These are phyloP conservation scores for Drosophila meridiana DNA, from an alignment of 2,888 invertebrate species.

Conservation along the genomic window DNA sequence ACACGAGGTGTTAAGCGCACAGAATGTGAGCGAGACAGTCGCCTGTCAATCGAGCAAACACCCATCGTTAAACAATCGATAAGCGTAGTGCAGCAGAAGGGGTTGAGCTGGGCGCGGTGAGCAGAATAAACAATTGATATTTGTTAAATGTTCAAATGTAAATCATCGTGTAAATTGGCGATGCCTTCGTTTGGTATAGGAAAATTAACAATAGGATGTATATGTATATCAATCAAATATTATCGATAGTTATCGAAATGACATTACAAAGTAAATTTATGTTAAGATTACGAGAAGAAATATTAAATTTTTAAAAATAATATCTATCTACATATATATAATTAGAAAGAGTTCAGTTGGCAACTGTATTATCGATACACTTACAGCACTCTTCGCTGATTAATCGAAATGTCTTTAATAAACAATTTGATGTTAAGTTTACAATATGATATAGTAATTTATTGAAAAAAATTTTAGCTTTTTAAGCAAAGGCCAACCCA, in stretches of 20 bases:
- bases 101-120: background rate
- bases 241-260: background rate
- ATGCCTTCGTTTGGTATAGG: background rate
- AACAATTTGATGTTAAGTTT: too few relatives aligned
- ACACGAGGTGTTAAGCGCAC: constrained; percentile 52
- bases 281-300: too few relatives aligned
- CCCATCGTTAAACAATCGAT: constrained; percentile 24
- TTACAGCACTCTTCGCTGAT: too few relatives aligned
- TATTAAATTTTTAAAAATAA: too few relatives aligned
- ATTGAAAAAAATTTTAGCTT: too few relatives aligned
- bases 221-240: background rate
- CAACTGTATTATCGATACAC: too few relatives aligned
- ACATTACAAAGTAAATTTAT: background rate
- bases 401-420: too few relatives aligned
- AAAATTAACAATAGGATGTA: background rate
- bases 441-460: too few relatives aligned
- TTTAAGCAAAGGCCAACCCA: background rate
- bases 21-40: constrained; percentile 48
- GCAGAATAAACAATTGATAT: constrained; percentile 4
- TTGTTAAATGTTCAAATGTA: background rate
- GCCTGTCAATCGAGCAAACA: constrained; percentile 30
- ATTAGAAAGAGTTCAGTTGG: too few relatives aligned
- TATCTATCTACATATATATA: too few relatives aligned
- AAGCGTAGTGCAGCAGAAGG: background rate
- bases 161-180: background rate